These are phyloP conservation scores for Diadromus collaris DNA, from an alignment of 2,888 invertebrate genomes.

Conservation along the genomic window DNA sequence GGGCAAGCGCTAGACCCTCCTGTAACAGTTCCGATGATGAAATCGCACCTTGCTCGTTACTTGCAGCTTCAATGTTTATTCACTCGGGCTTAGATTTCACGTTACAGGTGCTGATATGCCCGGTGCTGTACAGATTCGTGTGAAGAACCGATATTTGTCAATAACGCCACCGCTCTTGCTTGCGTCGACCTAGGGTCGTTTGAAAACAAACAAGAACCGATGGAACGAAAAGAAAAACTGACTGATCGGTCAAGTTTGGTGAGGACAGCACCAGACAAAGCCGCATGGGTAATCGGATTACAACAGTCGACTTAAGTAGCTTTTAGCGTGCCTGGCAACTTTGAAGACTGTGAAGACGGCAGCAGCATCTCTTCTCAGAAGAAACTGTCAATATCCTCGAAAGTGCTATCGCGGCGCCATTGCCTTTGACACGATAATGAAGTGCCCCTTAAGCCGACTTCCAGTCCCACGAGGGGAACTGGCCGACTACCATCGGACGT, in stretches of 20 bases:
- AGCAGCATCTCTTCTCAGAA: not conserved
- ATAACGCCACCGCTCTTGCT: not conserved
- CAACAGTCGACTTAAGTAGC: conserved; percentile 66
- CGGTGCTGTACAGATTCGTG: no score
- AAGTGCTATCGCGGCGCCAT: not conserved
- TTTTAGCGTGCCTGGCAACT: conserved; percentile 54
- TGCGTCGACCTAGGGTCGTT: not conserved
- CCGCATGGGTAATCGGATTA: conserved; percentile 67
- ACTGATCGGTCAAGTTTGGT: not conserved
- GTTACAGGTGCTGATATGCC: no score
- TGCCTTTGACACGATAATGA: conserved; percentile 21
- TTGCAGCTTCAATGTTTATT: no score
- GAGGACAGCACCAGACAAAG: not conserved
- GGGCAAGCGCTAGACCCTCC: no score
- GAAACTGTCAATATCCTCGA: not conserved
- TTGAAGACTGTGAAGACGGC: conserved; percentile 2
- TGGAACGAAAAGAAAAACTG: not conserved
- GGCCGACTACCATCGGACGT: not conserved
- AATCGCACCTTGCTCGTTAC: no score
- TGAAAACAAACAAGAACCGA: not conserved
- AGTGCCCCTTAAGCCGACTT: conserved; percentile 33
- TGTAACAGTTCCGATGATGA: no score
- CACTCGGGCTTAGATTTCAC: no score
- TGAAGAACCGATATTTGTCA: not conserved
- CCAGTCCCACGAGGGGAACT: conserved; percentile 3